Base-by-base conservation (phyloP, 2,113 vertebrate genomes). In the Daubentonia madagascariensis region DNA sequence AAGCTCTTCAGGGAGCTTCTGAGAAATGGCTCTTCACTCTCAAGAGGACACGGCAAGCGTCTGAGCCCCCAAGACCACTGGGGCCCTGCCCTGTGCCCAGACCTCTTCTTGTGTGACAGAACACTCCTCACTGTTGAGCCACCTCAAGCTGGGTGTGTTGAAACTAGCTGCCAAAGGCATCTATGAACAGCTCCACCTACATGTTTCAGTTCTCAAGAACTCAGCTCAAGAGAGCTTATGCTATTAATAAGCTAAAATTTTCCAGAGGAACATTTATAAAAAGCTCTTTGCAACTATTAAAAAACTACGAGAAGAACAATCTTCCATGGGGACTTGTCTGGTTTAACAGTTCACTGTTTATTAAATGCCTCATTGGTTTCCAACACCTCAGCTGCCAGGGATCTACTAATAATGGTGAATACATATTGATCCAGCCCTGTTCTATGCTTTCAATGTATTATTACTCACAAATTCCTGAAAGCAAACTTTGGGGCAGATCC, bases 221-320 rank as follows among this genome's bases (percentile, higher is more conserved):
- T 63, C 43, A 8, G 94, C 17, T 40, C 25, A 1, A 25, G 16
- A 88, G 40, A 57, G 32, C 32, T 78, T 65, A 30, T 72, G 72
- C 68, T 95, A 94, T 78, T 86, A 95, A 78, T 91, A 94, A 95
- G 43, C 78, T 93, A 70, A 95, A 79, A 67, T 22, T 93, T 75
- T 48, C 68, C 37, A 61, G 16, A 90, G 70, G 37, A 78, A 10
- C 3, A 52, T 65, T 73, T 96, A 92, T 84, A 90, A 57, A 75
- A 97, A 85, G 13, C 30, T 80, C 73, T 70, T 54, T 61, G 78
- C 54, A 59, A 84, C 48, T 67, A 54, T 80, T 79, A 67, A 67
- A 88, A 76, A 78, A 80, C 32, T 23, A 8, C 16, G 84, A 52
- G 70, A 35, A 48, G 22, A 52, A 63, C 32, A 17, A 10, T 17